Evolutionary conservation across 2,797 vertebrate genomes (phyloP), one percentile per base, ranked within the genome.

Genomic region (Lacerta bilineata): DNA sequence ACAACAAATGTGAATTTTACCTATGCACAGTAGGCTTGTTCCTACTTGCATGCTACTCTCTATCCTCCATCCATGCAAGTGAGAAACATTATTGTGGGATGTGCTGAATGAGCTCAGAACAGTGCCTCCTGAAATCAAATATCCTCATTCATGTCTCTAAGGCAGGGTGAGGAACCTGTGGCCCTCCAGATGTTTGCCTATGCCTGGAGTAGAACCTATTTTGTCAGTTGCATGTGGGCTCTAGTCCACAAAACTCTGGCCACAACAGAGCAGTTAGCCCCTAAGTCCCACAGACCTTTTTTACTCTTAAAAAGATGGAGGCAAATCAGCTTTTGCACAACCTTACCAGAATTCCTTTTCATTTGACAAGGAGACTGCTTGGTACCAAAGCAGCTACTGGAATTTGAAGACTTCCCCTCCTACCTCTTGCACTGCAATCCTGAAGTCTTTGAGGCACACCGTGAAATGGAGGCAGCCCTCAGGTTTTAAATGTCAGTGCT

Each of bases 401-500:
- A 39, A 83, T 80, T 5, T 84, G 83, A 81, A 27, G 23, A 33
- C 17, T 27, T 18, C 36, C 68, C 1, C 27, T 46, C 13, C 39
- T 11, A 13, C 46, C n/a, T 50, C 61, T 59, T 61, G 5, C 17
- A 36, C 41, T 64, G 27, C 33, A 41, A 13, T 36, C 2, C 68
- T 25, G 59, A 55, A 79, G n/a, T 50, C 85, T 61, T 72, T 33
- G 15, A 68, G 61, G 66, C 27, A 18, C 39, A 83, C 33, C 39
- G 7, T 55, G 46, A 83, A 86, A 39, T 36, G 66, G 76, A 80
- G 18, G 50, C 84, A 25, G 76, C 29, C 50, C 64, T 33, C 5
- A 8, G 50, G 50, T 50, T 77, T 87, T 71, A 84, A 87, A 87
- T 87, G 89, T 46, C 77, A 46, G 36, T 15, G 41, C 79, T 69